Evolutionary conservation across 2,888 invertebrate genomes (phyloP), one percentile per base, ranked within the genome.

Genomic region (Agriopis leucophaearia): DNA sequence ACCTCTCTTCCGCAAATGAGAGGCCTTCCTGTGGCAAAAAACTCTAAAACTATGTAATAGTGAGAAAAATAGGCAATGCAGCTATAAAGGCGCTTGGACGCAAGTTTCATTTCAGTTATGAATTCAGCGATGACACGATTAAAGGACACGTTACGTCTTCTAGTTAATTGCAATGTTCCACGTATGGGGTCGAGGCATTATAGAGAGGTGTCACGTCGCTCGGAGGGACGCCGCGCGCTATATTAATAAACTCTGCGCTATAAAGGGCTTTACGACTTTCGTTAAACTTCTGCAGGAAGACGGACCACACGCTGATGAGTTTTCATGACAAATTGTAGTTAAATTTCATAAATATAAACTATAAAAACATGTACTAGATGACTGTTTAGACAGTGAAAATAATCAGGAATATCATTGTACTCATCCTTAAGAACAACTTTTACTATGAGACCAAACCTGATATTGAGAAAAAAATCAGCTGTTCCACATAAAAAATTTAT

Each of bases 211-310:
- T 55, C 38, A 45, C 42, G 64, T 57, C 56, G 16, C 18, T 40
- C 15, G 12, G 13, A 18, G 38, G 48, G 35, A 48, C 38, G 27
- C 18, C 7, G 48, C n/a, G n/a, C n/a, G n/a, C 12, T 44, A 44
- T 59, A 59, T 47, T 64, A 50, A 52, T 64, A 58, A 58, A 64
- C 58, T 58, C 51, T 1, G 4, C 36, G 42, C 40, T 47, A 47
- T 59, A 47, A 58, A 59, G 64, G 64, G 51, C 40, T 64, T 64
- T 64, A 64, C 58, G 64, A 45, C 52, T 38, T 45, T 52, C 36
- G 10, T 15, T 64, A 47, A 64, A 58, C 58, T 47, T 51, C 13
- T 0, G n/a, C 56, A 5, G 35, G 51, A 44, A 63, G 48, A 55
- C 40, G 10, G n/a, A 64, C 42, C 50, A 64, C 57, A 27, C 16